phyloP scores from a whole-genome alignment of 2,888 invertebrate genomes.

The Spisula subtruncata region DNA sequence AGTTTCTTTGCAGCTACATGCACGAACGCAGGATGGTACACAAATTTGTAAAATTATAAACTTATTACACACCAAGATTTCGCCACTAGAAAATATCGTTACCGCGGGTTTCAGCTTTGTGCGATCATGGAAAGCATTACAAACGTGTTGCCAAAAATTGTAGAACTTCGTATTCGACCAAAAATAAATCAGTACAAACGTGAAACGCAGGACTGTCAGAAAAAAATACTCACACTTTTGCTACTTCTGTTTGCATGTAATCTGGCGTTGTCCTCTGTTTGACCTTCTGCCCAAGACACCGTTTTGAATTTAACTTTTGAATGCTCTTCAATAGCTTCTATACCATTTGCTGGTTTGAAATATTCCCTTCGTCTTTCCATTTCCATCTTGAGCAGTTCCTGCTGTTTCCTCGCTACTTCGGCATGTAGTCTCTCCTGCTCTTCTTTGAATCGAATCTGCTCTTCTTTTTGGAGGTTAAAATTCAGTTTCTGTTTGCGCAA shows the following conservation, averaged over 20 bases:
- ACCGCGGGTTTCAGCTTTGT: too few species aligned
- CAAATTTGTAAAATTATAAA: too few species aligned
- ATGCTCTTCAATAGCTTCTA: background rate
- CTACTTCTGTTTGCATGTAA: background rate
- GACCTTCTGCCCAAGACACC: background rate
- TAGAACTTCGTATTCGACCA: too few species aligned
- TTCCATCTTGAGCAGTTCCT: slow-evolving; percentile 27
- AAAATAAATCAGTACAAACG: too few species aligned
- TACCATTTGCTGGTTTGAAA: slow-evolving; percentile 17
- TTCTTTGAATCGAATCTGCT: slow-evolving; percentile 46
- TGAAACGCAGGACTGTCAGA: background rate
- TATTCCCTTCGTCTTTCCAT: slow-evolving; percentile 31
- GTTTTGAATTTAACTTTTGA: background rate
- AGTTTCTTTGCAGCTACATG: too few species aligned
- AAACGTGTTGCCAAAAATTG: too few species aligned
- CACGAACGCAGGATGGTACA: too few species aligned
- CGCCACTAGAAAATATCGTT: too few species aligned
- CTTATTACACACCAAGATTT: too few species aligned
- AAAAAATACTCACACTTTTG: background rate
- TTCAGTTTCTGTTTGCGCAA: slow-evolving; percentile 49
- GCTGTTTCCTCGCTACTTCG: slow-evolving; percentile 30
- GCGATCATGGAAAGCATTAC: too few species aligned
- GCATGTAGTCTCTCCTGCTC: slow-evolving; percentile 51
- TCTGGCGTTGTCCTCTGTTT: background rate
- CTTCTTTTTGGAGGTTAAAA: slow-evolving; percentile 51